Conservation (phyloP, 2,113 vertebrate genomes). For the Lutjanus erythropterus region DNA sequence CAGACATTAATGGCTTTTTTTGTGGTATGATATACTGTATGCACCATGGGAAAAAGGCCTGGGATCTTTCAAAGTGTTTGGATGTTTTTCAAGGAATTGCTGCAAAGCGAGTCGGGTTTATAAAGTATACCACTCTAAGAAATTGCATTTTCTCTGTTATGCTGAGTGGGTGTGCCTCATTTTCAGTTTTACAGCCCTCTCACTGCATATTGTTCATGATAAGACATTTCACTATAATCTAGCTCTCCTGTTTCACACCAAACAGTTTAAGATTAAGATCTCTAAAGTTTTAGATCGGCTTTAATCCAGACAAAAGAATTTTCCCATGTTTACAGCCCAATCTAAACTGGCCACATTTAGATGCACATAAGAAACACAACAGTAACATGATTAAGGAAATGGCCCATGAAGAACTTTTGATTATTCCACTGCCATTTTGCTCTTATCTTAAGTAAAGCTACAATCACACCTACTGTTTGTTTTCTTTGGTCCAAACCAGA, state of each 20-base stretch:
- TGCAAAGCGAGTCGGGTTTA: conserved; percentile 46
- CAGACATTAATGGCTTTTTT: conserved; percentile 59
- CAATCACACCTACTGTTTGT: conserved; percentile 77
- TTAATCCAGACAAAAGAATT: conserved; percentile 56
- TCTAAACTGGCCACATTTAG: conserved; percentile 35
- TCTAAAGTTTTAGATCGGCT: conserved; percentile 27
- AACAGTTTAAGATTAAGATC: conserved; percentile 62
- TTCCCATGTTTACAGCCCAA: conserved; percentile 67
- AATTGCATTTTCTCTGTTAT: conserved; percentile 49
- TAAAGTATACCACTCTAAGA: conserved; percentile 58
- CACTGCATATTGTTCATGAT: conserved; percentile 4
- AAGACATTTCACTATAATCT: conserved; percentile 10
- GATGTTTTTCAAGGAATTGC: conserved; percentile 53
- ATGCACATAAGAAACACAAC: conserved; percentile 31
- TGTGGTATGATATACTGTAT: conserved; percentile 43
- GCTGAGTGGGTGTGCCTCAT: conserved; percentile 10
- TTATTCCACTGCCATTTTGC: conserved; percentile 46
- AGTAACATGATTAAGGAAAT: conserved; percentile 68
- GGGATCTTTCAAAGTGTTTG: conserved; percentile 53
- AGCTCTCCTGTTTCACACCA: conserved; percentile 52
- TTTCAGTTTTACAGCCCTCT: conserved; percentile 6
- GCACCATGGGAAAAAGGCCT: conserved; percentile 17
- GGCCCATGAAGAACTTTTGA: conserved; percentile 58
- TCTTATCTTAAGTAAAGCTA: conserved; percentile 65
- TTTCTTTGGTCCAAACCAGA: conserved; percentile 64